Percentiles rank a stretch among this genome's conserved stretches.
These are phyloP conservation scores for Meloidogyne hapla DNA, from an alignment of 1,140 invertebrate species.

Conservation along the genomic window DNA sequence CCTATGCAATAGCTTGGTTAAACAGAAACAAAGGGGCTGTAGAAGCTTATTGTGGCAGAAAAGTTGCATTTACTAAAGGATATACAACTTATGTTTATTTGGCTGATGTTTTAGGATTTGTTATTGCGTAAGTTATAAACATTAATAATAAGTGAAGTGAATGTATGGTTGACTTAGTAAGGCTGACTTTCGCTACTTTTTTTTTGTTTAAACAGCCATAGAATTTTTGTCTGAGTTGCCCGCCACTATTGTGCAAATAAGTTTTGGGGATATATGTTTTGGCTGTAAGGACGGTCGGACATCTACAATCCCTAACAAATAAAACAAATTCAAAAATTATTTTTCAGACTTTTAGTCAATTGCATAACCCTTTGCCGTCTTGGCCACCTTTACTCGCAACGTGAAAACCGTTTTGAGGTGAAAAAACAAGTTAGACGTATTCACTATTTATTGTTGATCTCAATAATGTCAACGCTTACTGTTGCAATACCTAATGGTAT, in stretches of 20 bases:
- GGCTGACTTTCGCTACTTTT: too few relatives aligned
- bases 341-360: slow-evolving; percentile 32
- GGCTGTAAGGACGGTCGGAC: too few relatives aligned
- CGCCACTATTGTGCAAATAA: too few relatives aligned
- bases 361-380: slow-evolving; percentile 32
- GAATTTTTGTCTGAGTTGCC: too few relatives aligned
- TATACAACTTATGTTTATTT: slow-evolving; percentile 45
- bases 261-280: too few relatives aligned
- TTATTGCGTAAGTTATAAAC: slow-evolving; percentile 32
- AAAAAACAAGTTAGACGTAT: slow-evolving; percentile 39
- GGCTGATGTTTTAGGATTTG: slow-evolving; percentile 37
- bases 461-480: slow-evolving; percentile 43
- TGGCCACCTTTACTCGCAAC: slow-evolving; percentile 32
- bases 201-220: too few relatives aligned
- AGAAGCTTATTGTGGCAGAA: slow-evolving; percentile 42
- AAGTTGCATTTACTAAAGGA: slow-evolving; percentile 37
- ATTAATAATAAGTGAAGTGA: neutral
- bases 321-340: neutral
- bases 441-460: slow-evolving; percentile 41
- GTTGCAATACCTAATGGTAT: slow-evolving; percentile 42
- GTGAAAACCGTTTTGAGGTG: slow-evolving; percentile 38
- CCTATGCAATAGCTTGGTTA: slow-evolving; percentile 33
- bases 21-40: slow-evolving; percentile 12
- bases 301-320: too few relatives aligned
- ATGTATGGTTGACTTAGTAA: too few relatives aligned